Percentiles rank a stretch among this genome's conserved stretches.
phyloP scores from a whole-genome alignment of 2,888 invertebrate species.

The Ennomos quercinarius region DNA sequence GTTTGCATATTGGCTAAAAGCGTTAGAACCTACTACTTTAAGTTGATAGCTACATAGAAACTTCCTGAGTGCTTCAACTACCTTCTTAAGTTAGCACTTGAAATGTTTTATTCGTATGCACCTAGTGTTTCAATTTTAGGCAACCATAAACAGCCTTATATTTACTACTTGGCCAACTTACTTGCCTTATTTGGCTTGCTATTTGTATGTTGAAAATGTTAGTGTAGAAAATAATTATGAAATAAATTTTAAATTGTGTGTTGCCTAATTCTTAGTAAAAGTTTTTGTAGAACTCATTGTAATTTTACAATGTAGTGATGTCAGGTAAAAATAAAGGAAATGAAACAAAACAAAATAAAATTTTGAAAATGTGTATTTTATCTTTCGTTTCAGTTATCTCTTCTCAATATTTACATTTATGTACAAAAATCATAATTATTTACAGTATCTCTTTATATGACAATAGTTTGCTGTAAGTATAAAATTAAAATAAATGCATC shows the following conservation, averaged over 20 bases:
- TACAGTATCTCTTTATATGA: conserved; percentile 68
- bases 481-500: conserved; percentile 73
- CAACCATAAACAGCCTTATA: too few species aligned
- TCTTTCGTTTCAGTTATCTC: conserved; percentile 63
- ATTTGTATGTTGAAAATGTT: too few species aligned
- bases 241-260: too few species aligned
- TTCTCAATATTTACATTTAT: conserved; percentile 71
- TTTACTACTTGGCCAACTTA: too few species aligned
- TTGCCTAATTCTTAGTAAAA: too few species aligned
- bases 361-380: conserved; percentile 80
- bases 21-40: conserved; percentile 47
- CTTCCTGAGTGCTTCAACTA: conserved; percentile 43
- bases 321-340: conserved; percentile 54
- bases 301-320: neutral
- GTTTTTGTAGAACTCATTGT: too few species aligned
- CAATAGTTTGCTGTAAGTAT: conserved; percentile 55
- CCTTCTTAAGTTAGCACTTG: conserved; percentile 35
- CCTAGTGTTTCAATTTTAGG: too few species aligned
- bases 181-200: too few species aligned
- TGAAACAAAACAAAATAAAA: conserved; percentile 81
- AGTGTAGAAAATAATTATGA: too few species aligned
- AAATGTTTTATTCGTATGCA: conserved; percentile 18
- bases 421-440: conserved; percentile 75
- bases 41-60: conserved; percentile 44
- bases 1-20: conserved; percentile 60